Conservation (phyloP, 92 coral and sea anemone genomes). For the Galaxea fascicularis region DNA sequence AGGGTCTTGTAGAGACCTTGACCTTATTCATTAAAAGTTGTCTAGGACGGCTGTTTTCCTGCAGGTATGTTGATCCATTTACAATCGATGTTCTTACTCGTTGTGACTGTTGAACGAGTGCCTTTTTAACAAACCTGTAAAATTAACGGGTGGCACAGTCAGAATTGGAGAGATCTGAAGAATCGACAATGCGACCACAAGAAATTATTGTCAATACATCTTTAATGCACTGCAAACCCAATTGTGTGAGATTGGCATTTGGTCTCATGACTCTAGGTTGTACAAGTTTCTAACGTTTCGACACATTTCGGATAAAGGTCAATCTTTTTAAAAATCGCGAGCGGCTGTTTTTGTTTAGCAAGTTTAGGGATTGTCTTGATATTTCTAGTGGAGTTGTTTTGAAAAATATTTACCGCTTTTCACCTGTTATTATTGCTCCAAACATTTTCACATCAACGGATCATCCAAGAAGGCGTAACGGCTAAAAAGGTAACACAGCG, state of each 20-base stretch:
- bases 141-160: slow-evolving; percentile 12
- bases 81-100: not conserved
- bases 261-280: not conserved
- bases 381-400: slow-evolving; percentile 16
- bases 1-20: no score
- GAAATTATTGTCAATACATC: not conserved
- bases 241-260: not conserved
- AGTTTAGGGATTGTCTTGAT: not conserved
- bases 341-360: not conserved
- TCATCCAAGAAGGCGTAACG: not conserved
- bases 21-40: no score
- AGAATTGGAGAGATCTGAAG: not conserved
- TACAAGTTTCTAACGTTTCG: not conserved
- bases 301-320: not conserved
- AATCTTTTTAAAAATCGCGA: not conserved
- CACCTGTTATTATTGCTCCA: slow-evolving; percentile 29
- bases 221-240: slow-evolving; percentile 10
- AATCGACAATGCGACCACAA: not conserved
- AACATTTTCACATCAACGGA: not conserved
- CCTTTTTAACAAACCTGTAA: not conserved
- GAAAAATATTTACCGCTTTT: slow-evolving; percentile 29
- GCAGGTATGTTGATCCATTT: no score
- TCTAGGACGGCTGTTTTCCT: no score
- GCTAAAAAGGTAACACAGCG: not conserved
- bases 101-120: not conserved